Evolutionary conservation across 2,113 vertebrate species (phyloP).

Genomic region (Nothocercus nigrocapillus): DNA sequence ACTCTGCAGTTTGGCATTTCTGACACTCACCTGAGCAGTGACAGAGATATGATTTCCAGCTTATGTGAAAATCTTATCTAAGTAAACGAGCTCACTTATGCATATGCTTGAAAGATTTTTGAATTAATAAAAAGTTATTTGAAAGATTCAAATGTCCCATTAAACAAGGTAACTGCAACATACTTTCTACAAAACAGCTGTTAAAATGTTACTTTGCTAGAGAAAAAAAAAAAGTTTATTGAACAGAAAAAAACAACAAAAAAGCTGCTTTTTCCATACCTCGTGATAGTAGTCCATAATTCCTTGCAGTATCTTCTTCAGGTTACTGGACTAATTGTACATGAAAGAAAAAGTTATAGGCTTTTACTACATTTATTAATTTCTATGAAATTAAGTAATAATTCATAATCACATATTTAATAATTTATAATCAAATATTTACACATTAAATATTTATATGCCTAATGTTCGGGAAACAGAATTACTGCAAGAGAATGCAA

Average conservation of each 20-base stretch:
- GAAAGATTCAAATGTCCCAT: not conserved
- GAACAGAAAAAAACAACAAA: not conserved
- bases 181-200: not conserved
- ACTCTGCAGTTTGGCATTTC: not conserved
- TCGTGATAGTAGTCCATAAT: conserved; percentile 95
- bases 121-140: too few species aligned
- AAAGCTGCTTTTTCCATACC: conserved; percentile 76
- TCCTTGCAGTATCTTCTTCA: conserved; percentile 97
- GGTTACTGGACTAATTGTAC: conserved; percentile 88
- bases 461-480: not conserved
- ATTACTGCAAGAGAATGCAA: not conserved
- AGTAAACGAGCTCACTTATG: too few species aligned
- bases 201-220: not conserved
- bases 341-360: conserved; percentile 30
- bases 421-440: not conserved
- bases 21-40: not conserved
- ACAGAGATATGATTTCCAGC: not conserved
- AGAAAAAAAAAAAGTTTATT: not conserved
- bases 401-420: not conserved
- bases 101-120: not conserved
- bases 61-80: not conserved
- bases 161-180: not conserved
- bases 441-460: not conserved
- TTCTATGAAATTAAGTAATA: not conserved
- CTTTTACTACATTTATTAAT: not conserved